A percentile compares a stretch with the other conserved stretches of the same genome.
Evolutionary conservation across 2,888 invertebrate genomes (phyloP).

Genomic region (Polydrusus tereticollis): DNA sequence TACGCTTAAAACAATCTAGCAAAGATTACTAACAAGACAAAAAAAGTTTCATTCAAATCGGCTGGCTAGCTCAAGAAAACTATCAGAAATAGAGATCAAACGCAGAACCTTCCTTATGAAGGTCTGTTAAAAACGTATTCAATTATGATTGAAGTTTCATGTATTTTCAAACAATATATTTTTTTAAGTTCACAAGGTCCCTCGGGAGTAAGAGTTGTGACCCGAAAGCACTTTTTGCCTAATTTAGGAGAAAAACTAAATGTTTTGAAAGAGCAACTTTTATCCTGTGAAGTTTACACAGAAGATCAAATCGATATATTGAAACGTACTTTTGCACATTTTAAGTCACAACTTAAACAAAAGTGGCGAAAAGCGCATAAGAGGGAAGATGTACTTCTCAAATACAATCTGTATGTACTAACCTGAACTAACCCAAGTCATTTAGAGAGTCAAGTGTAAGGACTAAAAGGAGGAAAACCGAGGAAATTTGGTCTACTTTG

Average conservation of each 20-base stretch:
- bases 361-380: conserved; percentile 9
- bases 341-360: background rate
- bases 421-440: conserved; percentile 16
- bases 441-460: conserved; percentile 24
- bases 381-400: conserved; percentile 10
- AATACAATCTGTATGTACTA: conserved; percentile 13
- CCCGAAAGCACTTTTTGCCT: no score
- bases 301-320: conserved; percentile 17
- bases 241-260: background rate
- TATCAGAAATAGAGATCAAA: no score
- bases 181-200: no score
- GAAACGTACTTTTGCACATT: background rate
- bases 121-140: no score
- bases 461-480: conserved; percentile 30
- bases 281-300: background rate
- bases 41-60: no score
- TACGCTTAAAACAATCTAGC: no score
- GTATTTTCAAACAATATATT: no score
- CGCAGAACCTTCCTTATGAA: no score
- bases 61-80: no score
- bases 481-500: conserved; percentile 20
- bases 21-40: no score
- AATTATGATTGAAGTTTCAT: no score
- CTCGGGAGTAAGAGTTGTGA: no score
- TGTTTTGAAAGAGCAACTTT: conserved; percentile 7